Base-by-base conservation (phyloP, 2,797 vertebrate genomes). In the Hafferia zeledoni region DNA sequence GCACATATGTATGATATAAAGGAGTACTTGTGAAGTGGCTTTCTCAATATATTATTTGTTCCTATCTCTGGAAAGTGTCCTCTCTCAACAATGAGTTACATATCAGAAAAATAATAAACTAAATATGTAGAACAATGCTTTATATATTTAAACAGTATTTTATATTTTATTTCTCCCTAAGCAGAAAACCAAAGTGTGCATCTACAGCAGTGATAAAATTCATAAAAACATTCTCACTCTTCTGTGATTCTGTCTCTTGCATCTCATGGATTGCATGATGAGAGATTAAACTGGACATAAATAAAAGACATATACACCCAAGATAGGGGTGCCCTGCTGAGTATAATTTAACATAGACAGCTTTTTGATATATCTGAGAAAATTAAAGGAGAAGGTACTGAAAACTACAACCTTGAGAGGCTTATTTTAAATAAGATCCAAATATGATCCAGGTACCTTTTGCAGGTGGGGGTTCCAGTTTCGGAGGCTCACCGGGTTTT, bases 361-460 rank as follows among this genome's bases (percentile, higher is more conserved):
- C 5, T 35, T 74, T 89, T 69, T 55, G 5, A 41, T 56, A 49
- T 37, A 81, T 79, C 37, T 46, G 24, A 79, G 24, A 9, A 83
- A 78, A 91, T 35, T n/a, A 43, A 72, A 85, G n/a, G 85, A 89
- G 53, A 92, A 85, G 52, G 92, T 75, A 80, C 14, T 4, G 8
- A 89, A 49, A 83, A 39, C 24, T 69, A 80, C 6, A 84, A 23
- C 25, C 90, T 28, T 68, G 16, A 77, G 49, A 75, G 13, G 18
- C 22, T 89, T 83, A 65, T 75, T 87, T 61, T 75, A 93, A 63
- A 20, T 55, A 39, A 83, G 59, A 27, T 89, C 76, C 90, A 75
- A 94, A 77, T 96, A 92, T 68, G 60, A 56, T 28, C 19, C 55
- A 96, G 81, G 79, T 99, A 99, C 99, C 99, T 99, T 98, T 97